phyloP scores from a whole-genome alignment of 2,113 vertebrate genomes.

The Entomyzon cyanotis region DNA sequence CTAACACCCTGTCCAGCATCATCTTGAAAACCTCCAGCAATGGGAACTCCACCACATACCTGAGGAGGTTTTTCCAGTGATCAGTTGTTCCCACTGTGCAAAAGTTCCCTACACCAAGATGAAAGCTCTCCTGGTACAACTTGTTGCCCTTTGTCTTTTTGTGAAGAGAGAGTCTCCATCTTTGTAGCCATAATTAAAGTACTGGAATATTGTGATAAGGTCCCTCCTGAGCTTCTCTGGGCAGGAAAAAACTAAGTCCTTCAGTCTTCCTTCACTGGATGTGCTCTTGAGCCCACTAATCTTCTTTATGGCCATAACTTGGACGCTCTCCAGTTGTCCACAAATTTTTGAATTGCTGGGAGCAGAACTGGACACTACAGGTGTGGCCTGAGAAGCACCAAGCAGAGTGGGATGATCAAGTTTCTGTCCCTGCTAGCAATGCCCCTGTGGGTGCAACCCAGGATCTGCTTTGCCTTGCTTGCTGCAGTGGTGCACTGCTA shows the following conservation, averaged over 20 bases:
- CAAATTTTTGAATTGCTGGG: neutral
- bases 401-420: neutral
- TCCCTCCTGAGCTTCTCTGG: fast-evolving
- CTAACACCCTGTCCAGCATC: neutral
- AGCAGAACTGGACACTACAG: neutral
- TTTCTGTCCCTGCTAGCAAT: neutral
- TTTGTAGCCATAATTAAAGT: neutral
- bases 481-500: neutral
- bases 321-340: neutral
- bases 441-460: neutral
- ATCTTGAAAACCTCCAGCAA: neutral
- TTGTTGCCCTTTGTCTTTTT: neutral
- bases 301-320: neutral
- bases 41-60: neutral
- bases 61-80: neutral
- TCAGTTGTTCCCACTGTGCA: neutral
- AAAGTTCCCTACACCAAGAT: neutral
- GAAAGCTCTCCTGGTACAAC: neutral
- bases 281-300: neutral
- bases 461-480: neutral
- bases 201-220: neutral
- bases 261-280: neutral
- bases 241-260: neutral
- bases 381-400: neutral
- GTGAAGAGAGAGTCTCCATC: neutral